Evolutionary conservation across 2,888 invertebrate genomes (phyloP).

Genomic region (Drosophila mayaguana): DNA sequence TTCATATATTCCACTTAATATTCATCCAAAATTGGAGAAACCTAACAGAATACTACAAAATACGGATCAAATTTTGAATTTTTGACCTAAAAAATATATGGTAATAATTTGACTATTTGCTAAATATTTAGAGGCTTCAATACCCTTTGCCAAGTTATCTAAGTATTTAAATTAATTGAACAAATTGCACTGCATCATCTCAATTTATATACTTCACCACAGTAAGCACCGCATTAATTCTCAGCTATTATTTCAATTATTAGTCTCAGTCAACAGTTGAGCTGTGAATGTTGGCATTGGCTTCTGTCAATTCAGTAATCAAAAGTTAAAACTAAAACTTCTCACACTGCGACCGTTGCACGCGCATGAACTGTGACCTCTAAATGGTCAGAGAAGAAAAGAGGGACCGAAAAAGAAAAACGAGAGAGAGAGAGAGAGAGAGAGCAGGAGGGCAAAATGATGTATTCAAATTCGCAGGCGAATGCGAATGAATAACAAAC

Average conservation of each 20-base stretch:
- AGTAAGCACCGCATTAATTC: background rate
- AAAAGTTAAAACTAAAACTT: conserved; percentile 34
- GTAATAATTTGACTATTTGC: no score
- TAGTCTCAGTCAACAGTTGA: background rate
- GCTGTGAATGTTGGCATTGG: conserved; percentile 15
- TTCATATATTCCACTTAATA: no score
- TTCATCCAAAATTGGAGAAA: no score
- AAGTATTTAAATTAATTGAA: background rate
- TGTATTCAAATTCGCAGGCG: conserved; percentile 73
- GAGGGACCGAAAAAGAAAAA: background rate
- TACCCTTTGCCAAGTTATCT: background rate
- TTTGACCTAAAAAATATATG: no score
- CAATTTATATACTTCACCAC: background rate
- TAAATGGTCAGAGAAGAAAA: conserved; percentile 27
- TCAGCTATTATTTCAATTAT: conserved; percentile 22
- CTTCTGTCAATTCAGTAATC: conserved; percentile 33
- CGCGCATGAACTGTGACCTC: conserved; percentile 70
- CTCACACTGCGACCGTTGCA: conserved; percentile 54
- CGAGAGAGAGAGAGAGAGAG: background rate
- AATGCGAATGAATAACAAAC: conserved; percentile 54
- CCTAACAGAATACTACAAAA: no score
- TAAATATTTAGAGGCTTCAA: no score
- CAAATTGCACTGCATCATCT: background rate
- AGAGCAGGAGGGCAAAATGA: conserved; percentile 34
- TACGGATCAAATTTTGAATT: no score